A percentile compares a stretch with the other conserved stretches of the same genome.
phyloP scores from a whole-genome alignment of 1,140 invertebrate species.

The Sycobia sp. region DNA sequence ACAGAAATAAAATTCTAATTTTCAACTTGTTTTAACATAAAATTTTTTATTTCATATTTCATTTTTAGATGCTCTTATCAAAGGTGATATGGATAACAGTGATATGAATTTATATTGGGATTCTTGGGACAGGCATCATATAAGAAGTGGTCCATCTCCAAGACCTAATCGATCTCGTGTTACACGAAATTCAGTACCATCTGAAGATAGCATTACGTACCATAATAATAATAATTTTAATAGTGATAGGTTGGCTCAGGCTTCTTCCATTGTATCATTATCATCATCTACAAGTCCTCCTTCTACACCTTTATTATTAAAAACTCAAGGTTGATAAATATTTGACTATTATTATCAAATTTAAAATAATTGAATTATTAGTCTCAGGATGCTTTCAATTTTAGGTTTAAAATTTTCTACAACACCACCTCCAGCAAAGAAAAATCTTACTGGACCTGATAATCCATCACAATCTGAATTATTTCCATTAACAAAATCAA shows the following conservation, averaged over 20 bases:
- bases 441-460: slow-evolving; percentile 67
- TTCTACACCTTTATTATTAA: slow-evolving; percentile 65
- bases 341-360: not conserved
- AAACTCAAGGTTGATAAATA: slow-evolving; percentile 54
- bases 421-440: slow-evolving; percentile 79
- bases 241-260: slow-evolving; percentile 49
- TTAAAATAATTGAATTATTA: slow-evolving; percentile 15
- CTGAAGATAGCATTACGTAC: slow-evolving; percentile 66
- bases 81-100: slow-evolving; percentile 66
- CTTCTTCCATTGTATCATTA: slow-evolving; percentile 55
- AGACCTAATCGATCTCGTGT: slow-evolving; percentile 62
- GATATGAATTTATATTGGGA: slow-evolving; percentile 87
- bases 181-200: slow-evolving; percentile 65
- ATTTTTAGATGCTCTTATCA: slow-evolving; percentile 66
- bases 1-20: not conserved
- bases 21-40: no score
- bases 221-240: slow-evolving; percentile 58
- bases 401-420: slow-evolving; percentile 70
- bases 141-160: slow-evolving; percentile 65
- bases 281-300: slow-evolving; percentile 62
- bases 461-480: slow-evolving; percentile 61
- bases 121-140: slow-evolving; percentile 79
- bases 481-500: slow-evolving; percentile 83
- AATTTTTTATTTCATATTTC: not conserved
- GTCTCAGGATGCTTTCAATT: slow-evolving; percentile 7